Evolutionary conservation across 2,797 vertebrate genomes (phyloP), one percentile per base, ranked within the genome.

Genomic region (Emys orbicularis): DNA sequence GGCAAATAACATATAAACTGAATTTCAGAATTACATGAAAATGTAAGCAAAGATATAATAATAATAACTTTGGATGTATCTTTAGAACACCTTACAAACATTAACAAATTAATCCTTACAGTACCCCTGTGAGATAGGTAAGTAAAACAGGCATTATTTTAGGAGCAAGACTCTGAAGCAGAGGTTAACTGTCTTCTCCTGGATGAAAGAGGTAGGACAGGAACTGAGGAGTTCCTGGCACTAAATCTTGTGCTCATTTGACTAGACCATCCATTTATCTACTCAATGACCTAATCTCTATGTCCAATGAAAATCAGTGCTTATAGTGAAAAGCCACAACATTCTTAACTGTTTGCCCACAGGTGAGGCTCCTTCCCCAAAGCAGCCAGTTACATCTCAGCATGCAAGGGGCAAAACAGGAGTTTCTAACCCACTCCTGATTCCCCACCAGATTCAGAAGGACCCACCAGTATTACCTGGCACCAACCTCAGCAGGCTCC

Each of bases 1-100:
- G 79, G 92, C 47, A 92, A 83, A 97, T 97, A 96, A n/a, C 4
- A n/a, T 44, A 87, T 29, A 49, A 6, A 50, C 57, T 52, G 77
- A 65, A 53, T 80, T 87, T 12, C 77, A 90, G 49, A 44, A 83
- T 57, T n/a, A n/a, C 88, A 89, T 34, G 94, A 79, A 95, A 81
- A 34, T 27, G 72, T 3, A 6, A 90, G 31, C 15, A 11, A 18
- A 77, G 19, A 11, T 72, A 84, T 44, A 86, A 52, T 87, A 27
- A 16, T 37, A 27, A 16, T 37, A 27, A 25, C 80, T 88, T 84
- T 89, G 89, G 86, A 93, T 21, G 10, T 41, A 41, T 19, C n/a
- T 41, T 72, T 37, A 86, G 2, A 92, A 54, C 1, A 12, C 37
- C 86, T 92, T 76, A 85, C 74, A 77, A 77, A 47, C 41, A 77